A percentile compares a stretch with the other conserved stretches of the same genome.
These are phyloP conservation scores for Nyctibius grandis DNA, from an alignment of 2,797 vertebrate genomes.

Conservation along the genomic window DNA sequence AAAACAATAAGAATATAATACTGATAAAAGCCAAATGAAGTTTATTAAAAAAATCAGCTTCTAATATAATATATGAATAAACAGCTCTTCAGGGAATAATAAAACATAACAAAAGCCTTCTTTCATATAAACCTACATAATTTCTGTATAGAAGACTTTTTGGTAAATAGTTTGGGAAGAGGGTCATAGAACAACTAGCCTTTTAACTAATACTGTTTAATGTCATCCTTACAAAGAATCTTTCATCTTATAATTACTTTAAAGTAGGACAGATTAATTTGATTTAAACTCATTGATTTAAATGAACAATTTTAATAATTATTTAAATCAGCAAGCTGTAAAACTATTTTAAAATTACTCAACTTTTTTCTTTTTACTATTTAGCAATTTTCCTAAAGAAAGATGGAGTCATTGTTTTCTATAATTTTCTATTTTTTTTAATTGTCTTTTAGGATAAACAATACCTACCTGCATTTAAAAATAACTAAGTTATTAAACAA, in stretches of 20 bases:
- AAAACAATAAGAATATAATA: neutral
- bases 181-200: neutral
- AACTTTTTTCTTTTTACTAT: neutral
- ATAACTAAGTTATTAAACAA: neutral
- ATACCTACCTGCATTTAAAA: neutral
- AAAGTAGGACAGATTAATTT: slow-evolving; percentile 17
- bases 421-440: neutral
- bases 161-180: neutral
- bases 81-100: neutral
- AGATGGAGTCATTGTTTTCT: neutral
- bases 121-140: neutral
- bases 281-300: slow-evolving; percentile 12
- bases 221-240: neutral
- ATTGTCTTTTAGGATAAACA: neutral
- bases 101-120: neutral
- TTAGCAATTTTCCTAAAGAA: neutral
- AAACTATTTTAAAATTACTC: neutral
- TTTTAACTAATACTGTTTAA: neutral
- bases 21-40: neutral
- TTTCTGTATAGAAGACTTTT: neutral
- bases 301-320: neutral
- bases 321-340: neutral
- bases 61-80: neutral
- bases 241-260: neutral
- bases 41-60: neutral